Percentiles rank a stretch among this genome's conserved stretches.
These are phyloP conservation scores for Triplophysa yarkandensis DNA, from an alignment of 2,797 vertebrate genomes.

Conservation along the genomic window DNA sequence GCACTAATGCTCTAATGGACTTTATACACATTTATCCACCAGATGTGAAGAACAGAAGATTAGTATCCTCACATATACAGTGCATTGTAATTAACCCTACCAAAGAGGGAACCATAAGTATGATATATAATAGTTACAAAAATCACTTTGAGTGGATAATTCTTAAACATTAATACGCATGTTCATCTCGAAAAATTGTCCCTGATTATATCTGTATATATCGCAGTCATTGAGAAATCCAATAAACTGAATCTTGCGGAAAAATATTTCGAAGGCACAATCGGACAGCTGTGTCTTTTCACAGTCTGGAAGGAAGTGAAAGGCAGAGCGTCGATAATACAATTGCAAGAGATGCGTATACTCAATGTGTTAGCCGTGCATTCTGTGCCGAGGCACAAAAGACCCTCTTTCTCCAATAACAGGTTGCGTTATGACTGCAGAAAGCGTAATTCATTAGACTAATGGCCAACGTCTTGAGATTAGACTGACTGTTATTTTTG, in stretches of 20 bases:
- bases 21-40: neutral
- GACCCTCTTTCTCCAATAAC: neutral
- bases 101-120: neutral
- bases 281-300: conserved; percentile 28
- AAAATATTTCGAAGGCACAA: conserved; percentile 21
- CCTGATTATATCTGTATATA: neutral
- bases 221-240: neutral
- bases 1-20: conserved; percentile 25
- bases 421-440: neutral
- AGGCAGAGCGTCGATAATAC: conserved; percentile 27
- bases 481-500: neutral
- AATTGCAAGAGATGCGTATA: conserved; percentile 22
- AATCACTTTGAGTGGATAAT: conserved; percentile 4
- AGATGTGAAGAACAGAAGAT: conserved; percentile 12
- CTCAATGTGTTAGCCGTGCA: conserved; percentile 22
- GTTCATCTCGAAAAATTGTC: neutral
- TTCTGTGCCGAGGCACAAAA: conserved; percentile 41
- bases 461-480: conserved; percentile 33
- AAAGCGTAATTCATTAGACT: conserved; percentile 26
- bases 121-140: conserved; percentile 21
- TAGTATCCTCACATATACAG: neutral
- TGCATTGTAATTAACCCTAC: conserved; percentile 19
- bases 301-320: conserved; percentile 39
- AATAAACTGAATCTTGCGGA: neutral
- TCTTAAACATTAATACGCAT: neutral